These are phyloP conservation scores for Habropoda laboriosa DNA, from an alignment of 1,140 invertebrate species.

Conservation along the genomic window DNA sequence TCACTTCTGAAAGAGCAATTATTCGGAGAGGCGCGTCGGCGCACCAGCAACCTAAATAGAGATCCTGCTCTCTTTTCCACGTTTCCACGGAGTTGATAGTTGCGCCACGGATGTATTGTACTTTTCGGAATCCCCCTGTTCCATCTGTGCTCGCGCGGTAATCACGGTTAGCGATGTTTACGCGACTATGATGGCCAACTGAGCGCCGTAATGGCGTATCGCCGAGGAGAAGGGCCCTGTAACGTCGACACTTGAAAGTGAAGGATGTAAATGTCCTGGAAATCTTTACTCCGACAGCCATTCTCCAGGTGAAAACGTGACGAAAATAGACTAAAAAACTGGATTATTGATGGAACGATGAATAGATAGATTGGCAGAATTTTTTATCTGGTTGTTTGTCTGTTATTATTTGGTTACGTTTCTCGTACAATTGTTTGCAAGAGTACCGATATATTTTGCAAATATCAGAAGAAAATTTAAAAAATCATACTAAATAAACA, in stretches of 20 bases:
- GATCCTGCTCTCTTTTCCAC: not conserved
- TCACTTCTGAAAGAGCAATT: constrained; percentile 37
- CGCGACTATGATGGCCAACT: not conserved
- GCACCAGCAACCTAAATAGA: too few species aligned
- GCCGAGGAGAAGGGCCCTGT: not conserved
- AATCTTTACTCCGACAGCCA: too few species aligned
- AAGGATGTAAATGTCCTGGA: not conserved
- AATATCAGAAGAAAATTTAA: too few species aligned
- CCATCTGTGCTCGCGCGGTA: not conserved
- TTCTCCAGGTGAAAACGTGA: too few species aligned
- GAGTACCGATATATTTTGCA: too few species aligned
- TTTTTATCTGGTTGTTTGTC: too few species aligned
- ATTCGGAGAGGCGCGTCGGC: not conserved
- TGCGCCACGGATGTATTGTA: not conserved
- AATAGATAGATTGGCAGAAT: too few species aligned
- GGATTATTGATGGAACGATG: too few species aligned
- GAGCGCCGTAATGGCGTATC: not conserved
- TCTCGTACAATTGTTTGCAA: too few species aligned
- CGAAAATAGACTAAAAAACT: too few species aligned
- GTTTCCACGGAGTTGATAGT: constrained; percentile 55
- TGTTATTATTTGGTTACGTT: too few species aligned
- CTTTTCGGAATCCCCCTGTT: not conserved
- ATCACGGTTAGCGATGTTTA: not conserved
- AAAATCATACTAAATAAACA: too few species aligned
- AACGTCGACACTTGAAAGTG: not conserved